Percentiles rank a stretch among this genome's conserved stretches.
These are phyloP conservation scores for Lasioglossum baleicum DNA, from an alignment of 1,140 invertebrate species.

Conservation along the genomic window DNA sequence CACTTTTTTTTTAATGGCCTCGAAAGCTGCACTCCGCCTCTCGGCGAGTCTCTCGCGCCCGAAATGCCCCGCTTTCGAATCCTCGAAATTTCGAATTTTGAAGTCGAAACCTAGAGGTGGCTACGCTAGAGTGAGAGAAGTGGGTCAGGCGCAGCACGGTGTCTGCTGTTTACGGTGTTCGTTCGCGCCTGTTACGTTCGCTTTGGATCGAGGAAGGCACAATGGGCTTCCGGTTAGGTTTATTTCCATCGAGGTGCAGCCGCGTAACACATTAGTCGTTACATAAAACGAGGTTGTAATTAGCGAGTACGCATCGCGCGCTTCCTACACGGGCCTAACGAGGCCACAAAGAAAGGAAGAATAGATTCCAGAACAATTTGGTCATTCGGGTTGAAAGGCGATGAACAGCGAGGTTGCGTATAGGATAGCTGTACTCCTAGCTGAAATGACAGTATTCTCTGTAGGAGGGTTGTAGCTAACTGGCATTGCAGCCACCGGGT, in stretches of 20 bases:
- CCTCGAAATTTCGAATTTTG: too few species aligned
- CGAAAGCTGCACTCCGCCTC: not conserved
- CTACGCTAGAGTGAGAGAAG: not conserved
- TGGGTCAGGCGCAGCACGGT: not conserved
- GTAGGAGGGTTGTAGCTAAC: too few species aligned
- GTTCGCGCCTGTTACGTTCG: not conserved
- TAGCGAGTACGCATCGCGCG: not conserved
- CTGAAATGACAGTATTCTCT: too few species aligned
- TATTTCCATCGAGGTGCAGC: conserved; percentile 15
- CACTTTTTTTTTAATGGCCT: conserved; percentile 6
- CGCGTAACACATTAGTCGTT: not conserved
- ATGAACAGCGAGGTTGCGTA: too few species aligned
- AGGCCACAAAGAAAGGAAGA: not conserved
- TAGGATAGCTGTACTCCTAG: too few species aligned
- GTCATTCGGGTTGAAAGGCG: too few species aligned
- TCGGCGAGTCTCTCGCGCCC: not conserved
- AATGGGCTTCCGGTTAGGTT: conserved; percentile 23
- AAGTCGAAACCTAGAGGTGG: not conserved
- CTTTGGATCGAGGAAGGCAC: not conserved
- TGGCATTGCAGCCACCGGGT: too few species aligned
- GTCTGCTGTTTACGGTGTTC: not conserved
- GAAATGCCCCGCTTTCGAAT: not conserved
- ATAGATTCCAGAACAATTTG: too few species aligned
- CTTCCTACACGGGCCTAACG: not conserved
- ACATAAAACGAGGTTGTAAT: conserved; percentile 9